Conservation (phyloP, 2,797 vertebrate species). For the Halcyon badia region DNA sequence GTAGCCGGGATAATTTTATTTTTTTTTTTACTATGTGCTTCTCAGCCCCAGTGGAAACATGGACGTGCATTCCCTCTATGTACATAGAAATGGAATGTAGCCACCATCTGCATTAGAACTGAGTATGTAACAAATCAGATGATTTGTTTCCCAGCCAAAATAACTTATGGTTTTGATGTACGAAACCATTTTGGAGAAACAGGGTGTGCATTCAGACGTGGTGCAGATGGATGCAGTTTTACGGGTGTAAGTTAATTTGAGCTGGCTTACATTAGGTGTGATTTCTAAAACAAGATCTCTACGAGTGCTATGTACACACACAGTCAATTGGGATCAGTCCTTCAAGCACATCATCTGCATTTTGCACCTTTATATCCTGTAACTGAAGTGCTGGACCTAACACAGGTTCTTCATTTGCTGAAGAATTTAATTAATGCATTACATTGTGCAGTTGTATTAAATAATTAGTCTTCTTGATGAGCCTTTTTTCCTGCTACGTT, state of each 20-base stretch:
- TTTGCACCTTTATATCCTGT: background rate
- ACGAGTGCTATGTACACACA: background rate
- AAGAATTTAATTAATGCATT: conserved; percentile 32
- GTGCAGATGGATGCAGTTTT: background rate
- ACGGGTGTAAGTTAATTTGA: background rate
- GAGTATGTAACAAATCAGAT: background rate
- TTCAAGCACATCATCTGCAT: background rate
- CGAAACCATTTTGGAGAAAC: background rate
- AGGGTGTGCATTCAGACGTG: background rate
- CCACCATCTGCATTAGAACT: background rate
- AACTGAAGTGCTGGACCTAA: background rate
- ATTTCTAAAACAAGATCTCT: background rate
- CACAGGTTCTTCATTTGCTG: background rate
- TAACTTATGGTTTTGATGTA: background rate
- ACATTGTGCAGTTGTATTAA: background rate
- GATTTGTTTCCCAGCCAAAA: background rate
- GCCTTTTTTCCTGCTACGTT: background rate
- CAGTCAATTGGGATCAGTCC: background rate
- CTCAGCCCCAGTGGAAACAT: background rate
- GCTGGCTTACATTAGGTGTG: background rate
- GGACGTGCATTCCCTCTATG: background rate
- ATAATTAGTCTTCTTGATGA: conserved; percentile 37
- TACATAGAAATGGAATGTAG: background rate
- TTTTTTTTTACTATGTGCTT: fast-evolving
- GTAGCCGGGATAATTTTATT: background rate